Evolutionary conservation across 2,797 vertebrate species (phyloP), one percentile per base, ranked within the genome.

Genomic region (Danio jaintianensis): DNA sequence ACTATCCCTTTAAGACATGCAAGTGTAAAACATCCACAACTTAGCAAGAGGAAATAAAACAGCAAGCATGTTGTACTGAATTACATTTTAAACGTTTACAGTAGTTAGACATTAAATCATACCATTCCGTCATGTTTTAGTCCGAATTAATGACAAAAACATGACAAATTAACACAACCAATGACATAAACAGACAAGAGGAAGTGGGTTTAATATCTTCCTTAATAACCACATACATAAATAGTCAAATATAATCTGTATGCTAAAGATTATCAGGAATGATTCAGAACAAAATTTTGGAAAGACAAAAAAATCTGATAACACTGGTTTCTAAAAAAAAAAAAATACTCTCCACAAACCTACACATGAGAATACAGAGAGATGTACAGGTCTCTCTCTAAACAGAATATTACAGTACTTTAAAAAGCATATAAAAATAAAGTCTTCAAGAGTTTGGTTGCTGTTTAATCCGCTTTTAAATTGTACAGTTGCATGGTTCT

Each of bases 361-460:
- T 63, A 78, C 36, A 86, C 64, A 87, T 86, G 70, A 59, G 66
- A 90, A 90, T 82, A 50, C 88, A 85, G 74, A 85, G 72, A 83
- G 86, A 63, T 73, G 83, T 86, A 88, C 56, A 82, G 78, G 29
- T 29, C 64, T 78, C 88, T 78, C 70, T 43, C 83, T 92, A 90
- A 84, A 92, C 90, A 92, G 89, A 94, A 92, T 93, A 93, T 93
- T 91, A 93, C 93, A 94, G 90, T 93, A 94, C 92, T 91, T 93
- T 87, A 79, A 79, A n/a, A 81, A 78, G 91, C 90, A 92, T 94
- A 94, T 90, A 95, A 94, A 95, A 95, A 95, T 95, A 95, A 77
- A 89, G 89, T 93, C 92, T 95, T 90, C 92, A 82, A 83, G 87
- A 85, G 86, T 89, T 91, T 87, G 88, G 82, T 86, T 90, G 89